A percentile compares a stretch with the other conserved stretches of the same genome.
phyloP scores from a whole-genome alignment of 2,113 vertebrate species.

The Atrichornis clamosus region DNA sequence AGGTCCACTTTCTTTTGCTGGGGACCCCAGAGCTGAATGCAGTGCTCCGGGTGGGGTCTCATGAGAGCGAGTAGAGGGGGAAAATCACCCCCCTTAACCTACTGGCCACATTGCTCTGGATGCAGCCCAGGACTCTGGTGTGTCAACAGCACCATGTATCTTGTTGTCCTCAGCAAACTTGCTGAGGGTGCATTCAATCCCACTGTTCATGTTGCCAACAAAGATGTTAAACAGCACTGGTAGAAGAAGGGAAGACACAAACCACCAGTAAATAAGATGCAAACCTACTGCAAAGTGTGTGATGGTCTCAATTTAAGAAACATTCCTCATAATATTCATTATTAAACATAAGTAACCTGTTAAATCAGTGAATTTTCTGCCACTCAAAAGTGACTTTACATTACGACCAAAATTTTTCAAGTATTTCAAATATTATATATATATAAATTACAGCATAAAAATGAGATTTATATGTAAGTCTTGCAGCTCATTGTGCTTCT shows the following conservation, averaged over 20 bases:
- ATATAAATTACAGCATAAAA: neutral
- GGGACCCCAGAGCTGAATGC: neutral
- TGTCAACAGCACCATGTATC: neutral
- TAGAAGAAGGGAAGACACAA: neutral
- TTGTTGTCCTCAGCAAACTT: neutral
- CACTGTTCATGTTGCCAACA: neutral
- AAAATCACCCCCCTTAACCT: neutral
- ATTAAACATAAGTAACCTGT: neutral
- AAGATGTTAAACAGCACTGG: accelerated
- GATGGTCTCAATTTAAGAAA: neutral
- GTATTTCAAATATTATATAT: neutral
- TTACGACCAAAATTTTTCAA: neutral
- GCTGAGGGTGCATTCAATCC: too few species aligned
- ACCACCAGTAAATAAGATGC: neutral
- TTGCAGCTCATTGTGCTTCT: neutral
- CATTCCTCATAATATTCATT: neutral
- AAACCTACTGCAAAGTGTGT: neutral
- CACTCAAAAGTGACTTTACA: neutral
- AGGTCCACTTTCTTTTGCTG: neutral
- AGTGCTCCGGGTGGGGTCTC: neutral
- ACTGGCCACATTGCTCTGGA: neutral
- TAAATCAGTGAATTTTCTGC: neutral
- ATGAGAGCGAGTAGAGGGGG: neutral
- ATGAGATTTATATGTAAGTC: neutral
- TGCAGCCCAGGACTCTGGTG: neutral